Percentiles rank a stretch among this genome's conserved stretches.
phyloP scores from a whole-genome alignment of 37 sponge, comb jelly and placozoan species.

The Oscarella lobularis region DNA sequence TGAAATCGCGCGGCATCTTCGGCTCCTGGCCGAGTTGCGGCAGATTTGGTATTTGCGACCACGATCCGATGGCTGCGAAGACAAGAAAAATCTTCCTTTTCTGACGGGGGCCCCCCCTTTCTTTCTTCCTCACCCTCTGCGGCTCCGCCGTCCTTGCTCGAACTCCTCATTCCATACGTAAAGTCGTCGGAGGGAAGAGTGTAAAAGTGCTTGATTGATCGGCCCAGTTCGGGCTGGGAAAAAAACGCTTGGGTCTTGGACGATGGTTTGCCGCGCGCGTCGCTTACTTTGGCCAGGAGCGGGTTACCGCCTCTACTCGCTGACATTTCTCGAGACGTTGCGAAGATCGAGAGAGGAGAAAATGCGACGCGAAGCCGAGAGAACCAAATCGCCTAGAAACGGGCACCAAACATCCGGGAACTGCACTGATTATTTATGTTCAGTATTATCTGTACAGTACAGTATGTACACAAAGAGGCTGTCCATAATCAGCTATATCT shows the following conservation, averaged over 20 bases:
- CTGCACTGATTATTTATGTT: too few relatives aligned
- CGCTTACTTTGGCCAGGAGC: neutral
- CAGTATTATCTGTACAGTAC: too few relatives aligned
- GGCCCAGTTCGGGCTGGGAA: slow-evolving; percentile 42
- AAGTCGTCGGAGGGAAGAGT: slow-evolving; percentile 57
- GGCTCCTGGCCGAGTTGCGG: slow-evolving; percentile 6
- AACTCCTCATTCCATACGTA: slow-evolving; percentile 56
- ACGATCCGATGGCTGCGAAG: neutral
- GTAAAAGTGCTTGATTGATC: slow-evolving; percentile 30
- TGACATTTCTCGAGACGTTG: too few relatives aligned
- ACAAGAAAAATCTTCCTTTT: too few relatives aligned
- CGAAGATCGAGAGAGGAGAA: too few relatives aligned
- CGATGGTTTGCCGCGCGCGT: neutral
- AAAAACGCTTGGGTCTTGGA: neutral
- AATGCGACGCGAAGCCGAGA: too few relatives aligned
- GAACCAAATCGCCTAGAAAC: too few relatives aligned
- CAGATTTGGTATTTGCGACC: neutral
- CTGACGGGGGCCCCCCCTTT: too few relatives aligned
- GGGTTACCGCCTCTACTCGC: neutral
- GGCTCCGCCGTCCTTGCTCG: slow-evolving; percentile 52
- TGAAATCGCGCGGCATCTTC: slow-evolving; percentile 51
- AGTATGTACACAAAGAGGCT: too few relatives aligned
- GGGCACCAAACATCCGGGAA: too few relatives aligned
- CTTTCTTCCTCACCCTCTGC: slow-evolving; percentile 45
- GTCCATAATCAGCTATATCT: too few relatives aligned